Evolutionary conservation across 2,888 invertebrate genomes (phyloP).

Genomic region (Lottia scabra): DNA sequence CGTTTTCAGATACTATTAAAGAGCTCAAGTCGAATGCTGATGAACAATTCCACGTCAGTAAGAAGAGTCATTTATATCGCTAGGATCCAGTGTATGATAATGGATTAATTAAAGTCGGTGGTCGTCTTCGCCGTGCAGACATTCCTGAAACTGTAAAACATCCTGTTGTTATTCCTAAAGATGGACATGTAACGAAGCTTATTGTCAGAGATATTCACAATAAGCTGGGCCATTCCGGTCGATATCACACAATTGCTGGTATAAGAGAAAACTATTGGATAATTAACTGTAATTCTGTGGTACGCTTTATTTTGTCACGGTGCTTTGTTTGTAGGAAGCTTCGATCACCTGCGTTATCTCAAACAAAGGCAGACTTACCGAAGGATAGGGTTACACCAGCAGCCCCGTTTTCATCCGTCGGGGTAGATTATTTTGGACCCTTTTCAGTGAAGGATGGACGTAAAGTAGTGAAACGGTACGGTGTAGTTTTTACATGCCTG

Average conservation of each 20-base stretch:
- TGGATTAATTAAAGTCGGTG: slow-evolving; percentile 27
- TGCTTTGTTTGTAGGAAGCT: not conserved
- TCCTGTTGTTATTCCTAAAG: slow-evolving; percentile 24
- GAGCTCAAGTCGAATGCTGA: too few relatives aligned
- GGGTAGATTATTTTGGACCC: too few relatives aligned
- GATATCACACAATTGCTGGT: not conserved
- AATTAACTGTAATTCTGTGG: not conserved
- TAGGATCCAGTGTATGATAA: slow-evolving; percentile 11
- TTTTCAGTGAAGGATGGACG: too few relatives aligned
- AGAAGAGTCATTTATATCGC: too few relatives aligned
- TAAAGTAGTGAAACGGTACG: too few relatives aligned
- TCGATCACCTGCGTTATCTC: not conserved
- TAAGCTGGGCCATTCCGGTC: not conserved
- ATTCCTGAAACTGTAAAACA: slow-evolving; percentile 21
- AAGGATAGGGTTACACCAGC: not conserved
- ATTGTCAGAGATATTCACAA: slow-evolving; percentile 16
- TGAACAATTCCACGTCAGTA: too few relatives aligned
- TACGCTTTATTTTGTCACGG: not conserved
- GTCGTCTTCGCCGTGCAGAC: slow-evolving; percentile 21
- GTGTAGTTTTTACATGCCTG: too few relatives aligned
- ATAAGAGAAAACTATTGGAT: slow-evolving; percentile 10
- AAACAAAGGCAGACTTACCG: slow-evolving; percentile 13
- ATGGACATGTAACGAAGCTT: slow-evolving; percentile 18
- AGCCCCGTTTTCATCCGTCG: too few relatives aligned
- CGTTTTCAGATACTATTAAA: too few relatives aligned